These are phyloP conservation scores for Drosophila neotestacea DNA, from an alignment of 2,888 invertebrate species.

Conservation along the genomic window DNA sequence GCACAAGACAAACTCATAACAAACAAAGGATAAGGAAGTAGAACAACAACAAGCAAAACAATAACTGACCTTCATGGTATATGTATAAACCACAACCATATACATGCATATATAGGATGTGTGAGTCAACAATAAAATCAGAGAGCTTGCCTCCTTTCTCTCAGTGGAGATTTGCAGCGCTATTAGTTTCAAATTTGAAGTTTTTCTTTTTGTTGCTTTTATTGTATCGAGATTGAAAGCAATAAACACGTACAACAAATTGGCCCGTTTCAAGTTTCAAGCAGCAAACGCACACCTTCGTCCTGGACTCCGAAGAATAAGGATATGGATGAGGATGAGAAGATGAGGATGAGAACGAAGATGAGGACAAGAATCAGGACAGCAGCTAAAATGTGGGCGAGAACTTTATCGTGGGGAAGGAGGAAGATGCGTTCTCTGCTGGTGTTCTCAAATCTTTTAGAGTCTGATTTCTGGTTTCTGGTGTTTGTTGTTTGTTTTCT, in stretches of 20 bases:
- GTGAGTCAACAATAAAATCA: conserved; percentile 31
- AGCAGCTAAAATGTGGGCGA: conserved; percentile 6
- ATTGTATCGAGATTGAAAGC: conserved; percentile 52
- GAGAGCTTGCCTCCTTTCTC: conserved; percentile 19
- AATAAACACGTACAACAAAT: conserved; percentile 71
- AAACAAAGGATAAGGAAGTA: conserved; percentile 1
- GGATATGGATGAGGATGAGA: neutral
- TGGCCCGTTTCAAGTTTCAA: conserved; percentile 56
- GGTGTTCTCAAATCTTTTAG: conserved; percentile 41
- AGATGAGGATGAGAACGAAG: neutral
- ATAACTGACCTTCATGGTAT: neutral
- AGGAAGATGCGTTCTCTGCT: conserved; percentile 7
- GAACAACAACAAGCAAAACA: neutral
- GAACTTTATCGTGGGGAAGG: conserved; percentile 3
- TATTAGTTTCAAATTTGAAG: conserved; percentile 72
- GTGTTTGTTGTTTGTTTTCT: conserved; percentile 48
- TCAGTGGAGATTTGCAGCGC: conserved; percentile 45
- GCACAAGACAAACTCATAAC: conserved; percentile 2
- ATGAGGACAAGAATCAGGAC: neutral
- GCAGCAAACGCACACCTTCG: conserved; percentile 37
- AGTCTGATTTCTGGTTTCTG: conserved; percentile 44
- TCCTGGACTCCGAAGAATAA: conserved; percentile 1
- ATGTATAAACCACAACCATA: neutral
- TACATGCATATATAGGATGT: conserved; percentile 9
- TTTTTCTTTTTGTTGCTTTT: conserved; percentile 23